These are phyloP conservation scores for Uloborus plumipes DNA, from an alignment of 2,888 invertebrate genomes.

Conservation along the genomic window DNA sequence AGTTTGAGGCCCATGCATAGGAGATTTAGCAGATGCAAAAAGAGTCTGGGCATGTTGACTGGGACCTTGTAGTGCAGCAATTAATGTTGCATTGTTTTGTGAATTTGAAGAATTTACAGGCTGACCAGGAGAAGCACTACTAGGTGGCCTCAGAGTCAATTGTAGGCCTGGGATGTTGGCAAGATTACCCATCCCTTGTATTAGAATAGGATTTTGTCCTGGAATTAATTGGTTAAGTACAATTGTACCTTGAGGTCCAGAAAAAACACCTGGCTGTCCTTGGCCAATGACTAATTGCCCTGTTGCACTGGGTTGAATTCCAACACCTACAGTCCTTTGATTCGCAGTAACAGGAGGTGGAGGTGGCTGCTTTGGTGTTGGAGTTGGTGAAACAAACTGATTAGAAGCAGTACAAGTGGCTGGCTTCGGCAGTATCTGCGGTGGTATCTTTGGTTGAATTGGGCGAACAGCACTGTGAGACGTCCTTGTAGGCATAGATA, in stretches of 20 bases:
- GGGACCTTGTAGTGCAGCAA: constrained; percentile 63
- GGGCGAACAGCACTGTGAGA: constrained; percentile 73
- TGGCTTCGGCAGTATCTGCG: constrained; percentile 69
- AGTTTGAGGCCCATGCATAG: constrained; percentile 70
- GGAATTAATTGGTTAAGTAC: constrained; percentile 72
- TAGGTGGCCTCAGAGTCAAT: constrained; percentile 77
- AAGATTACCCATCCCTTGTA: constrained; percentile 74
- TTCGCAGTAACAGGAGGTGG: constrained; percentile 47
- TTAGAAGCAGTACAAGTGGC: constrained; percentile 57
- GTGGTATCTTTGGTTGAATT: constrained; percentile 76
- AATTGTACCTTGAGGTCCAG: constrained; percentile 67
- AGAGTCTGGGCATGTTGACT: constrained; percentile 53
- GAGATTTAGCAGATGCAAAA: constrained; percentile 62
- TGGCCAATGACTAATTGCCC: constrained; percentile 65
- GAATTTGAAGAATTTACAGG: constrained; percentile 31
- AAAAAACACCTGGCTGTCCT: constrained; percentile 55
- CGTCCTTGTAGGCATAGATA: constrained; percentile 42
- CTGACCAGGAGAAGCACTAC: constrained; percentile 44
- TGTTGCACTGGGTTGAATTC: constrained; percentile 32
- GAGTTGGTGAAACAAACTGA: constrained; percentile 56
- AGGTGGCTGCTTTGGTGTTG: constrained; percentile 41
- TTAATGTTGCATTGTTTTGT: constrained; percentile 60
- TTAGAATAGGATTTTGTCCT: constrained; percentile 74
- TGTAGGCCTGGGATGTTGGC: constrained; percentile 75
- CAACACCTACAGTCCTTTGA: constrained; percentile 57